Conservation (phyloP, 1,140 invertebrate genomes). For the Lepidurus packardi region DNA sequence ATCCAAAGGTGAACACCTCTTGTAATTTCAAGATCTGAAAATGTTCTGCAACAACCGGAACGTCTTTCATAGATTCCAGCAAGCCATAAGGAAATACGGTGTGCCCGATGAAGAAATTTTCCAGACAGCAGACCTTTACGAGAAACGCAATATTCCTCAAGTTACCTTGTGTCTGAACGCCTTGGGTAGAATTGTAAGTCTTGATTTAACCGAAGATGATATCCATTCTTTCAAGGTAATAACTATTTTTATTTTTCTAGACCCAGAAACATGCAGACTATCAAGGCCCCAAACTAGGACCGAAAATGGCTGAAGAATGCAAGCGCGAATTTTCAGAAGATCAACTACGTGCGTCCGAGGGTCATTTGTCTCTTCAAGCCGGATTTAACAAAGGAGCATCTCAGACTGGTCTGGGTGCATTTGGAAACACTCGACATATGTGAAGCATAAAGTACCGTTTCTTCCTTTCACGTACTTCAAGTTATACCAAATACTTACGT, state of each 20-base stretch:
- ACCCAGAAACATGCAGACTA: slow-evolving; percentile 93
- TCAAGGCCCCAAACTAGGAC: slow-evolving; percentile 78
- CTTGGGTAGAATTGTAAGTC: slow-evolving; percentile 80
- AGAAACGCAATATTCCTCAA: slow-evolving; percentile 91
- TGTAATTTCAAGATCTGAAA: neutral
- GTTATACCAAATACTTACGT: too few species aligned
- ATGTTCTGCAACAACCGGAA: neutral
- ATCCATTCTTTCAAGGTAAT: neutral
- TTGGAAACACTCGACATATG: slow-evolving; percentile 95
- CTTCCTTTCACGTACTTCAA: too few species aligned
- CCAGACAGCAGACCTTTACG: slow-evolving; percentile 96
- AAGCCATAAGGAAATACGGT: slow-evolving; percentile 85
- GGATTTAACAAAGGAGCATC: slow-evolving; percentile 91
- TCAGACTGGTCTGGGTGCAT: slow-evolving; percentile 76
- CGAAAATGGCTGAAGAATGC: slow-evolving; percentile 92
- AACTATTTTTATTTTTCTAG: slow-evolving; percentile 45
- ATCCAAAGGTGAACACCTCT: slow-evolving; percentile 65
- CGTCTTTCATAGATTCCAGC: slow-evolving; percentile 69
- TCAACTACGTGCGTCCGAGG: slow-evolving; percentile 83
- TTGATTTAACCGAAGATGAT: neutral
- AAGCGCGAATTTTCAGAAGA: slow-evolving; percentile 90
- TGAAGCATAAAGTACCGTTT: slow-evolving; percentile 47
- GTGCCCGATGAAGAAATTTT: slow-evolving; percentile 96
- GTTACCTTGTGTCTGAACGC: slow-evolving; percentile 86
- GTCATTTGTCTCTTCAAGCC: slow-evolving; percentile 89